Conservation (phyloP, 2,797 vertebrate genomes). For the Poeciliopsis gracilis region DNA sequence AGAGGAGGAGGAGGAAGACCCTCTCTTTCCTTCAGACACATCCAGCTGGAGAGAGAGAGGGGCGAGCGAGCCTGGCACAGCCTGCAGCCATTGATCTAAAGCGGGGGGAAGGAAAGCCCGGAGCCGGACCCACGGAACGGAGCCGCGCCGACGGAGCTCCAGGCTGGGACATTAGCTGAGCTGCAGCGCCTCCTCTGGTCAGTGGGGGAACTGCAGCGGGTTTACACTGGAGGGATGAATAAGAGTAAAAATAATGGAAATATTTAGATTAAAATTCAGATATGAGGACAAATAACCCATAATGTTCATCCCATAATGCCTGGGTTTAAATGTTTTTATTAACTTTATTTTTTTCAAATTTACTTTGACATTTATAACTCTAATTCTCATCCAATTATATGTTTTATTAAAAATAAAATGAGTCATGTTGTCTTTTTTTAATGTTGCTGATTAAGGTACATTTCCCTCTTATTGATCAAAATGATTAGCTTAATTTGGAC, state of each 20-base stretch:
- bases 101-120: constrained; percentile 56
- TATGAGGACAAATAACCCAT: neutral
- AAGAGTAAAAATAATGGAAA: neutral
- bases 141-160: neutral
- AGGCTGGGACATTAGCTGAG: constrained; percentile 47
- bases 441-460: neutral
- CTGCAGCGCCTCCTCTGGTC: constrained; percentile 67
- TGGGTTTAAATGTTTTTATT: neutral
- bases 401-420: neutral
- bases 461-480: neutral
- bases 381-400: neutral
- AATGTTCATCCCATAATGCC: too few relatives aligned
- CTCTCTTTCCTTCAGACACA: constrained; percentile 21
- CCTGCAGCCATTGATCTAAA: constrained; percentile 57
- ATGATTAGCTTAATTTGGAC: neutral
- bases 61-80: constrained; percentile 28
- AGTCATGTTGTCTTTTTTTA: neutral
- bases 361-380: neutral
- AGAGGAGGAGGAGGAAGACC: constrained; percentile 12
- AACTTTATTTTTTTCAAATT: too few relatives aligned
- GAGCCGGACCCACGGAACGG: constrained; percentile 18
- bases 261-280: neutral
- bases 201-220: constrained; percentile 20
- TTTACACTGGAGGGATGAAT: neutral
- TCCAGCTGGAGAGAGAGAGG: constrained; percentile 39